Conservation (phyloP, 2,888 invertebrate genomes). For the Blastobasis lacticolella region DNA sequence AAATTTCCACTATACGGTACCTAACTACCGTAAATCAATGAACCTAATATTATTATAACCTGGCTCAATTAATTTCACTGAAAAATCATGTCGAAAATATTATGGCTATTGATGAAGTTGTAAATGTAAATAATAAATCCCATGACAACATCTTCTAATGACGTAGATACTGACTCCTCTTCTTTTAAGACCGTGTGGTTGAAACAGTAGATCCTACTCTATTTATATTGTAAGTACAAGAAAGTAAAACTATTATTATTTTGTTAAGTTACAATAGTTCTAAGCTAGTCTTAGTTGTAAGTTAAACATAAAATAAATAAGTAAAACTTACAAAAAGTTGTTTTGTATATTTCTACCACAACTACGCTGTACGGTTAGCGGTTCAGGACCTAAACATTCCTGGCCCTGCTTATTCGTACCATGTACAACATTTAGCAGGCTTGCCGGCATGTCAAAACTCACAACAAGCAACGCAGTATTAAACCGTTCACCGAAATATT, state of each 20-base stretch:
- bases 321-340: background rate
- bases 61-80: too few species aligned
- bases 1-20: background rate
- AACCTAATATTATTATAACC: background rate
- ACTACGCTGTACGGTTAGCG: background rate
- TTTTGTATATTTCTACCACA: background rate
- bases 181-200: background rate
- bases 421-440: too few species aligned
- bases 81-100: too few species aligned
- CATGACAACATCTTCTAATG: too few species aligned
- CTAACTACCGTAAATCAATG: background rate
- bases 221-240: constrained; percentile 37
- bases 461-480: too few species aligned
- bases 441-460: too few species aligned
- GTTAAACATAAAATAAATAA: constrained; percentile 38
- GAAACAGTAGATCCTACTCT: background rate
- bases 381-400: background rate
- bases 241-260: constrained; percentile 23
- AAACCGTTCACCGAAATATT: too few species aligned
- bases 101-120: too few species aligned
- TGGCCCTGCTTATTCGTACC: background rate
- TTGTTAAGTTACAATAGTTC: constrained; percentile 65
- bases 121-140: too few species aligned
- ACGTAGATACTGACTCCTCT: background rate
- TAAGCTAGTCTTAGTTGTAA: constrained; percentile 68